Conservation (phyloP, 1,140 invertebrate species). For the Nephila pilipes region DNA sequence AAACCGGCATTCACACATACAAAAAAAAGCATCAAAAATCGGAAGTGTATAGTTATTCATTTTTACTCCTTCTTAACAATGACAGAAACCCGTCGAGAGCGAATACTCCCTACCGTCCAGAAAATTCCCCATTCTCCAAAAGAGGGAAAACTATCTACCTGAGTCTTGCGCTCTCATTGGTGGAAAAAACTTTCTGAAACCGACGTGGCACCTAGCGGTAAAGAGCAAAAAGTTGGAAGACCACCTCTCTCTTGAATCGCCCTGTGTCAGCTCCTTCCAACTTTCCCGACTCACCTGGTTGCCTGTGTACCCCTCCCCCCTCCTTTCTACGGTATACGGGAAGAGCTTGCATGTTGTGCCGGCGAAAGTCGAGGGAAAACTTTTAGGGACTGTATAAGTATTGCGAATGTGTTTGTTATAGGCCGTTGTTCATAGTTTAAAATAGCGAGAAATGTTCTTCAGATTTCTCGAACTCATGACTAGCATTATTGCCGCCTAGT, state of each 20-base stretch:
- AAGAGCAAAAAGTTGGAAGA: neutral
- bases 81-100: neutral
- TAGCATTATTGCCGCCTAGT: too few species aligned
- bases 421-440: neutral
- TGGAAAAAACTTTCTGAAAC: neutral
- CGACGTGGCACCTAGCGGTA: conserved; percentile 27
- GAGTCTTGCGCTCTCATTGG: neutral
- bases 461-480: too few species aligned
- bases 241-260: neutral
- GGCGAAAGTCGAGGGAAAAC: neutral
- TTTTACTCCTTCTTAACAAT: neutral
- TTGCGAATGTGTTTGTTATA: neutral
- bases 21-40: too few species aligned
- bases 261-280: too few species aligned
- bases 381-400: neutral
- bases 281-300: neutral
- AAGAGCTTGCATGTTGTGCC: neutral
- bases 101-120: neutral
- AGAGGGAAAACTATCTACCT: neutral
- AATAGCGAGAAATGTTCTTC: too few species aligned
- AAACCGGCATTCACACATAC: too few species aligned
- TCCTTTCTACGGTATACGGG: neutral
- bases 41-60: too few species aligned
- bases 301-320: neutral
- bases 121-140: neutral